phyloP scores from a whole-genome alignment of 2,797 vertebrate genomes.

The Meda fulgida region DNA sequence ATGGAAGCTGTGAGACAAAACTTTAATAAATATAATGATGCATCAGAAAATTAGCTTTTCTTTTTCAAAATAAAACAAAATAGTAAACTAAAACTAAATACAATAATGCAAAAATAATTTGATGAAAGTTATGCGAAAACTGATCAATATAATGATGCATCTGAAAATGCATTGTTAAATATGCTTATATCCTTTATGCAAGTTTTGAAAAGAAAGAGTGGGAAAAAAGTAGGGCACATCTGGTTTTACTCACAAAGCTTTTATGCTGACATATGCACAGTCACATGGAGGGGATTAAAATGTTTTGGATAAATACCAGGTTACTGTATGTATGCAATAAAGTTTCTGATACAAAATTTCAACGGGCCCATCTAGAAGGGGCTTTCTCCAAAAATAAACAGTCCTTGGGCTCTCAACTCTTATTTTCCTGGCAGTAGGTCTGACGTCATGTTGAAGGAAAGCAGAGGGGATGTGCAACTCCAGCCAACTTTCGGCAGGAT shows the following conservation, averaged over 20 bases:
- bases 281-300: conserved; percentile 65
- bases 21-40: background rate
- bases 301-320: conserved; percentile 53
- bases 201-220: background rate
- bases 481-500: conserved; percentile 63
- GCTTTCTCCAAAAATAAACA: conserved; percentile 61
- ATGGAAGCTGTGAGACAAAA: background rate
- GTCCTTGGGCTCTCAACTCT: conserved; percentile 58
- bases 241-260: conserved; percentile 55
- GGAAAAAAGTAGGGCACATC: conserved; percentile 59
- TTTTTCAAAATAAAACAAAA: background rate
- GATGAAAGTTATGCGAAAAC: background rate
- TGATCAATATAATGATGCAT: background rate
- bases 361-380: background rate
- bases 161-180: background rate
- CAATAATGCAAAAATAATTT: background rate
- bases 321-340: conserved; percentile 18
- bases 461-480: conserved; percentile 58
- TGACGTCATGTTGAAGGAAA: conserved; percentile 67
- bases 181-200: background rate
- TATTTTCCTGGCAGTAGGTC: conserved; percentile 66
- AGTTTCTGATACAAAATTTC: background rate
- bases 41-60: background rate
- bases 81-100: background rate
- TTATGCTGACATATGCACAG: conserved; percentile 43